These are phyloP conservation scores for Latrodectus geometricus DNA, from an alignment of 1,140 invertebrate genomes.

Conservation along the genomic window DNA sequence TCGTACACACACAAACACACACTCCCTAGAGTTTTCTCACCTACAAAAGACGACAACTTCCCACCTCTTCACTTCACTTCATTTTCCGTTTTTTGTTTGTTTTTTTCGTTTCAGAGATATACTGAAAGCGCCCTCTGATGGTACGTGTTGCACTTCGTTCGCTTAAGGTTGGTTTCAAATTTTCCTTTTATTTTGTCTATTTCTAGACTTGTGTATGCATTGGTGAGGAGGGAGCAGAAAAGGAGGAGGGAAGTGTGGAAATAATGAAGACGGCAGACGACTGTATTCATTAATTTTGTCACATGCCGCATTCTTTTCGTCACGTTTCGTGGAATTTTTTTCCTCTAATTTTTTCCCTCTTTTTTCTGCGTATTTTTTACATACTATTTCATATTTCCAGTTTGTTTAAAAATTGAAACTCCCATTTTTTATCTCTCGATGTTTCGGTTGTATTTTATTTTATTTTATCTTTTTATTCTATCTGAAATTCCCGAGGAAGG, in stretches of 20 bases:
- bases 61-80: not conserved
- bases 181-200: not conserved
- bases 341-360: not conserved
- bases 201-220: not conserved
- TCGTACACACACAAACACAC: not conserved
- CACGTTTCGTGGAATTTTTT: not conserved
- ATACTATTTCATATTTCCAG: not conserved
- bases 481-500: no score
- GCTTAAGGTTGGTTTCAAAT: not conserved
- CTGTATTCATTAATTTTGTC: slow-evolving; percentile 59
- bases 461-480: no score
- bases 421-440: not conserved
- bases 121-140: slow-evolving; percentile 36
- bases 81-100: not conserved
- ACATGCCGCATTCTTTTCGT: slow-evolving; percentile 26
- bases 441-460: not conserved
- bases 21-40: not conserved
- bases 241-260: not conserved
- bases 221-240: not conserved
- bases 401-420: not conserved
- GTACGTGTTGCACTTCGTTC: slow-evolving; percentile 13
- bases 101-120: not conserved
- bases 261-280: slow-evolving; percentile 45
- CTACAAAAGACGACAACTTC: not conserved
- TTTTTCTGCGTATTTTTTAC: not conserved